Conservation (phyloP, 2,888 invertebrate species). For the Dryocosmus kuriphilus region DNA sequence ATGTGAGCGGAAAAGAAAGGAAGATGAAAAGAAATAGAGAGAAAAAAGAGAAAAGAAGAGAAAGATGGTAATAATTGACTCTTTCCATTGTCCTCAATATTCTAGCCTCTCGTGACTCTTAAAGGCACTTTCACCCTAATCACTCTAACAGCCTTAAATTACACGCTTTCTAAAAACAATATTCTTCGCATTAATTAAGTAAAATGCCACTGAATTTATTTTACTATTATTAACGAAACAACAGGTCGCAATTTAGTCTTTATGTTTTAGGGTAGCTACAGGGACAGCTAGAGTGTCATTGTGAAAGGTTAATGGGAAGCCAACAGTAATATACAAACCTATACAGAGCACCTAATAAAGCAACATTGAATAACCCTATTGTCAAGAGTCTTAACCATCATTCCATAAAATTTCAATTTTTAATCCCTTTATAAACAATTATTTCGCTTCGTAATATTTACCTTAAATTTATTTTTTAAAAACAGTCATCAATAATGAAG, state of each 20-base stretch:
- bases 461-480: too few species aligned
- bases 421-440: background rate
- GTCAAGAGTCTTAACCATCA: background rate
- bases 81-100: constrained; percentile 28
- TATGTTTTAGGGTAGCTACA: background rate
- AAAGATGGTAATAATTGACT: background rate
- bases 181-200: constrained; percentile 10
- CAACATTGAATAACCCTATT: background rate
- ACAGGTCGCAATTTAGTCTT: constrained; percentile 3
- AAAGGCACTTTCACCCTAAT: constrained; percentile 10
- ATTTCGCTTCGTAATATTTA: background rate
- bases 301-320: background rate
- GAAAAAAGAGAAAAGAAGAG: constrained; percentile 23
- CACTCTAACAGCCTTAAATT: constrained; percentile 5
- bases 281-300: background rate
- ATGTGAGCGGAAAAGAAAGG: constrained; percentile 9
- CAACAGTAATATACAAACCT: background rate
- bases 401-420: background rate
- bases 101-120: constrained; percentile 11
- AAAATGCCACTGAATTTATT: constrained; percentile 4
- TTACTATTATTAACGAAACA: constrained; percentile 5
- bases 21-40: constrained; percentile 26
- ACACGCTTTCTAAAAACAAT: background rate
- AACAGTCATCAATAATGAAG: too few species aligned
- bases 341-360: background rate